Evolutionary conservation across 2,113 vertebrate genomes (phyloP).

Genomic region (Podarcis muralis): DNA sequence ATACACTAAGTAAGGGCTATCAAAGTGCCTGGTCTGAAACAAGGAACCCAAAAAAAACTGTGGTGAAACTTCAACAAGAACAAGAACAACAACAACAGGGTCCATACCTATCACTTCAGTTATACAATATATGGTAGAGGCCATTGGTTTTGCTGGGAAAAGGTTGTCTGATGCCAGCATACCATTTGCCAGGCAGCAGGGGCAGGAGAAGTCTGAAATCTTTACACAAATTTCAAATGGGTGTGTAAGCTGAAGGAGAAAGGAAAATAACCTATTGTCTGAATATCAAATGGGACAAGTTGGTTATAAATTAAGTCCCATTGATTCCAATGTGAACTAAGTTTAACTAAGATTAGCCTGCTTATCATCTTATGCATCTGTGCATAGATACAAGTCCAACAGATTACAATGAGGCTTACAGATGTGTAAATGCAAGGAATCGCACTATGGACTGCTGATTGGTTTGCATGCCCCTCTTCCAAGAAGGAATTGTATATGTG

Average conservation of each 20-base stretch:
- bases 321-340: no score
- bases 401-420: not conserved
- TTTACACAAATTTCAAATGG: not conserved
- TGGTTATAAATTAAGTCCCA: no score
- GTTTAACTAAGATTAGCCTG: no score
- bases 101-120: not conserved
- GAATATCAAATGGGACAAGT: no score
- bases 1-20: constrained; percentile 95
- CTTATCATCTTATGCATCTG: no score
- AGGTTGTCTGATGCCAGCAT: not conserved
- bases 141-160: not conserved
- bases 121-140: not conserved
- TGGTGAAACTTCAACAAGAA: not conserved
- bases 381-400: not conserved
- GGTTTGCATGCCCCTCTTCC: not conserved
- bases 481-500: not conserved
- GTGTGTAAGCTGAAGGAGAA: not conserved
- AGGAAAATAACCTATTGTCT: not conserved
- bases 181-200: not conserved
- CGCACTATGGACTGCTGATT: not conserved
- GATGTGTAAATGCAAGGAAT: not conserved
- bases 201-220: not conserved
- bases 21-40: constrained; percentile 86
- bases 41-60: not conserved
- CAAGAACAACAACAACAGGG: not conserved